Base-by-base conservation (phyloP, 2,888 invertebrate genomes). In the Cephus spinipes region DNA sequence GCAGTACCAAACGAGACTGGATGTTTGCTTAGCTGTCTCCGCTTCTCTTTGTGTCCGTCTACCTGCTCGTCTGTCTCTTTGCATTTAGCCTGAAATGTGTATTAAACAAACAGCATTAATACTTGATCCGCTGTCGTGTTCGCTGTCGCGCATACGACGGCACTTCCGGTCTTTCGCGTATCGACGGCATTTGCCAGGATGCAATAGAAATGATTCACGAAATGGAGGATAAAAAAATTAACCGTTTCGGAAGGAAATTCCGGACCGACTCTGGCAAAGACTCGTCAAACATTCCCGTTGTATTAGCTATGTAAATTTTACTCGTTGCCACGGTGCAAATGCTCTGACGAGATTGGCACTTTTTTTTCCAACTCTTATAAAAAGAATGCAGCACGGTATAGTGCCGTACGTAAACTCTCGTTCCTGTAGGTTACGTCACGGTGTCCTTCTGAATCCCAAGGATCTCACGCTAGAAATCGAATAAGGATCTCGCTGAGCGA, bases 21-120 rank as follows among this genome's bases (percentile, higher is more conserved):
- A 87, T 88, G 89, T 88, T 88, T 88, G 85, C 85, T 86, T 86
- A 88, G 88, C 85, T 84, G 87, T 86, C 87, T 87, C 83, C 79
- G 80, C 77, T 82, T 79, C 83, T 86, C 84, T 85, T 86, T 84
- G 85, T 86, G 81, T 82, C 77, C 78, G 81, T 83, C 83, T 85
- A 84, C 87, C 84, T 85, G 86, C 86, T 85, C 86, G 83, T 84
- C 84, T 84, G 87, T 87, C 85, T 86, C 84, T 82, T 83, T 82
- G 85, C 83, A 83, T 85, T 83, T 84, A 81, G 76, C 77, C 80
- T 81, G 79, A 80, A 84, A 86, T 78, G 81, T 81, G 81, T 80
- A 84, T 85, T 85, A 84, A 88, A 83, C 84, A 86, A 88, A 88
- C 87, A 88, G 81, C 82, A 84, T 87, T 87, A 87, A 86, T 84